A percentile compares a stretch with the other conserved stretches of the same genome.
phyloP scores from a whole-genome alignment of 2,797 vertebrate species.

The Alfaro cultratus region DNA sequence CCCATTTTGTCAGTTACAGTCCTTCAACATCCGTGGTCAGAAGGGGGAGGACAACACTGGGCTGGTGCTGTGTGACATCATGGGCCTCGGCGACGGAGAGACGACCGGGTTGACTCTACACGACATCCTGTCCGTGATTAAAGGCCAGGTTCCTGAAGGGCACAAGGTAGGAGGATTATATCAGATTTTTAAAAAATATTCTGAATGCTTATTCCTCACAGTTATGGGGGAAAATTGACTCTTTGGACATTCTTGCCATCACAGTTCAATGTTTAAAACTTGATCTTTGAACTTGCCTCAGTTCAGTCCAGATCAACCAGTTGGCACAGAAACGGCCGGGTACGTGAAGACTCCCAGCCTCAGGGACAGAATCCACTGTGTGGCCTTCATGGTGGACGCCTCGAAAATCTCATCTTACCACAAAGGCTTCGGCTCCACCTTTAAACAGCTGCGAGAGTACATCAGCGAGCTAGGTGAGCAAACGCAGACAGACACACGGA shows the following conservation, averaged over 20 bases:
- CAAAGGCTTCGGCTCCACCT: slow-evolving; percentile 52
- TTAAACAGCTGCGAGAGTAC: slow-evolving; percentile 72
- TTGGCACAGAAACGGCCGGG: slow-evolving; percentile 62
- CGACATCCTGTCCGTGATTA: slow-evolving; percentile 71
- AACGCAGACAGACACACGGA: neutral
- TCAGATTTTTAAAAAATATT: neutral
- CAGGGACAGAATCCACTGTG: slow-evolving; percentile 75
- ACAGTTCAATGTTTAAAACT: neutral
- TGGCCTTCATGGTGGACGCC: slow-evolving; percentile 76
- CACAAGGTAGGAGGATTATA: slow-evolving; percentile 61
- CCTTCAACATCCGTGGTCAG: slow-evolving; percentile 58
- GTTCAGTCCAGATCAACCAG: slow-evolving; percentile 71
- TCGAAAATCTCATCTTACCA: slow-evolving; percentile 56
- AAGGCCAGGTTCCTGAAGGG: slow-evolving; percentile 77
- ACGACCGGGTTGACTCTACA: slow-evolving; percentile 65
- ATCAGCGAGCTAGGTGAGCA: slow-evolving; percentile 78
- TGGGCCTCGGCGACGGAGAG: slow-evolving; percentile 69
- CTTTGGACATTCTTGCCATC: neutral
- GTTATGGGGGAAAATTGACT: neutral
- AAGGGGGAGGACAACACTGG: slow-evolving; percentile 23
- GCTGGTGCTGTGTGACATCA: slow-evolving; percentile 72
- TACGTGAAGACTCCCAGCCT: slow-evolving; percentile 64
- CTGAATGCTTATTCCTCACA: neutral
- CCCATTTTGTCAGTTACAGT: slow-evolving; percentile 65
- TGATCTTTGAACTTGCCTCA: slow-evolving; percentile 22